Evolutionary conservation across 2,113 vertebrate species (phyloP).

Genomic region (Lagopus muta): DNA sequence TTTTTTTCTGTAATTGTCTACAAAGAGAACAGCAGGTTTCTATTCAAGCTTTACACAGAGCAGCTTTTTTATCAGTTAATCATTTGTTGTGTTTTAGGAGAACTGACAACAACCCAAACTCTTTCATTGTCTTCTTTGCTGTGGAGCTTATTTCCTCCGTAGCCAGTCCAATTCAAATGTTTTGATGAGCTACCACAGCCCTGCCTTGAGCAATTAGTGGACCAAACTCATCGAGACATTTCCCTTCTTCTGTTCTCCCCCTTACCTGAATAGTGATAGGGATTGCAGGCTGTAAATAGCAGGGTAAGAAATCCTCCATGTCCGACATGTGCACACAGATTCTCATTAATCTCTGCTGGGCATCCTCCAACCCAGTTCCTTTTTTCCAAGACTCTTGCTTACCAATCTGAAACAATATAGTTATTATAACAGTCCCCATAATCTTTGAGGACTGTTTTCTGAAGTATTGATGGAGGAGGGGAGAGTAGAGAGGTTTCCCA

Average conservation of each 20-base stretch:
- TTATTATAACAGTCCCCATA: background rate
- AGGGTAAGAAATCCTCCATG: background rate
- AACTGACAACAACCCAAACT: background rate
- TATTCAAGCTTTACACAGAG: background rate
- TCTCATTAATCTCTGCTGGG: background rate
- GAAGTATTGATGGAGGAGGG: background rate
- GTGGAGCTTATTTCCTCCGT: background rate
- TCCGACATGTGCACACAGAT: background rate
- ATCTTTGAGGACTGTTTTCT: background rate
- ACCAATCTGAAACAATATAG: rapidly evolving
- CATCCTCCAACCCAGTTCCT: background rate
- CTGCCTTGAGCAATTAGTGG: background rate
- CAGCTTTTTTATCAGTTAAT: background rate
- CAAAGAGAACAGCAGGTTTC: background rate
- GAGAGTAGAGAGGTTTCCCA: background rate
- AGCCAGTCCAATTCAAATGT: slow-evolving; percentile 1
- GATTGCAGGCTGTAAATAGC: background rate
- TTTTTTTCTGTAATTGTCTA: background rate
- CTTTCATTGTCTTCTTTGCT: background rate
- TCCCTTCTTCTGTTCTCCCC: background rate
- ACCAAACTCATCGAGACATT: background rate
- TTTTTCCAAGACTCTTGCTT: background rate
- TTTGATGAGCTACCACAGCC: background rate
- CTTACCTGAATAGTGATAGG: background rate
- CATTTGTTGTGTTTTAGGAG: background rate